phyloP scores from a whole-genome alignment of 2,888 invertebrate genomes.

The Euproctis similis region DNA sequence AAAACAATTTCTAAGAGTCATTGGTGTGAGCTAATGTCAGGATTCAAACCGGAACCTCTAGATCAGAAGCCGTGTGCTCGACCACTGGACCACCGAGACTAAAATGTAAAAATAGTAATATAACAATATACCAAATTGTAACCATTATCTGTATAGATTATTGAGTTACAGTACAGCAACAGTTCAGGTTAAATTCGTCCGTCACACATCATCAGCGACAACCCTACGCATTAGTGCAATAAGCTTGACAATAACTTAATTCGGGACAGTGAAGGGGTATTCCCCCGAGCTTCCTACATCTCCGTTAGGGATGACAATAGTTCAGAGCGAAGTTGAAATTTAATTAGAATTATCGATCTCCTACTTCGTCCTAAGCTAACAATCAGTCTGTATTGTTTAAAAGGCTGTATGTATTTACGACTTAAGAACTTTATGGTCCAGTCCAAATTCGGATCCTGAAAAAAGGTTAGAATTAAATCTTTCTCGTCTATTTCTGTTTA shows the following conservation, averaged over 20 bases:
- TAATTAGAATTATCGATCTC: constrained; percentile 65
- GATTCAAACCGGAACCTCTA: too few species aligned
- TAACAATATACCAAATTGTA: constrained; percentile 1
- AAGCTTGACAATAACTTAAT: constrained; percentile 74
- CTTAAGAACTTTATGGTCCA: too few species aligned
- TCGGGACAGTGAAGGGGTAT: constrained; percentile 57
- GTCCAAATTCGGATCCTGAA: too few species aligned
- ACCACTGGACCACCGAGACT: too few species aligned
- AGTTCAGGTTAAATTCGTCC: too few species aligned
- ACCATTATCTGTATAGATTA: constrained; percentile 6
- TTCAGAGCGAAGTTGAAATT: constrained; percentile 41
- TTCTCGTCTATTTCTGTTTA: too few species aligned
- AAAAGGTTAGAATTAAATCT: too few species aligned
- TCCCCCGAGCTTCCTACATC: constrained; percentile 45
- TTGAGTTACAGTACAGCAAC: constrained; percentile 14
- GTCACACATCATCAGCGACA: constrained; percentile 33
- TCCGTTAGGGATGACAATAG: constrained; percentile 49
- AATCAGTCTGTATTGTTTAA: constrained; percentile 8
- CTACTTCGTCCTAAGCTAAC: constrained; percentile 39
- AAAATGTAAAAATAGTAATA: too few species aligned
- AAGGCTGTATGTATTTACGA: too few species aligned
- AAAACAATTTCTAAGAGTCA: too few species aligned
- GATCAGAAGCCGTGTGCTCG: too few species aligned
- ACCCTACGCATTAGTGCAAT: constrained; percentile 69
- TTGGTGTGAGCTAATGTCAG: too few species aligned